Percentiles rank a stretch among this genome's conserved stretches.
Conservation (phyloP, 2,797 vertebrate species). For the Chromis chromis region DNA sequence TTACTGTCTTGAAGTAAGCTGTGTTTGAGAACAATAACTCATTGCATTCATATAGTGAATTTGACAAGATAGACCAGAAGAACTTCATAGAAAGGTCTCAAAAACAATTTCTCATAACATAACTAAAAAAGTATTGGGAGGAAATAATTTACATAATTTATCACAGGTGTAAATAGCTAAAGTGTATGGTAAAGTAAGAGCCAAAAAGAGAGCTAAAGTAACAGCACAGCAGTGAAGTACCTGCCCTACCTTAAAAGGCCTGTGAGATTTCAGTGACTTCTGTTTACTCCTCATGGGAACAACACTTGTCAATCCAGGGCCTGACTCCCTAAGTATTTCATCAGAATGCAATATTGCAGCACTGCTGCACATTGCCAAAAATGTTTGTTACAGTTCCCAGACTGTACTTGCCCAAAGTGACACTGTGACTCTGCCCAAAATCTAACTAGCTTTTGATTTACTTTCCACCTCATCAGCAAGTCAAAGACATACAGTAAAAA, state of each 20-base stretch:
- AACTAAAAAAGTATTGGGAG: neutral
- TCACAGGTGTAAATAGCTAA: neutral
- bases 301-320: constrained; percentile 24
- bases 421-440: constrained; percentile 25
- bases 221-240: neutral
- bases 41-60: too few species aligned
- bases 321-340: constrained; percentile 10
- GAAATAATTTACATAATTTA: neutral
- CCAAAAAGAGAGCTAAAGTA: too few species aligned
- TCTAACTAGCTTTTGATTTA: constrained; percentile 24
- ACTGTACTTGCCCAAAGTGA: constrained; percentile 22
- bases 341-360: constrained; percentile 34
- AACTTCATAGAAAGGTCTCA: neutral
- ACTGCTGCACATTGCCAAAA: constrained; percentile 35
- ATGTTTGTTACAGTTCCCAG: constrained; percentile 15
- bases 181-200: neutral
- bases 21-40: too few species aligned
- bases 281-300: constrained; percentile 28
- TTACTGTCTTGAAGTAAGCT: neutral
- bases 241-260: neutral
- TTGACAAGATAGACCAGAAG: neutral
- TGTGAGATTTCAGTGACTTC: constrained; percentile 16
- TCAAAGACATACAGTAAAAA: neutral
- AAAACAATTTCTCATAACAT: neutral
- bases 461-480: neutral